Evolutionary conservation across 30 jellyfish, hydroid and myxozoan genomes (phyloP).

Genomic region (Pelagia noctiluca): DNA sequence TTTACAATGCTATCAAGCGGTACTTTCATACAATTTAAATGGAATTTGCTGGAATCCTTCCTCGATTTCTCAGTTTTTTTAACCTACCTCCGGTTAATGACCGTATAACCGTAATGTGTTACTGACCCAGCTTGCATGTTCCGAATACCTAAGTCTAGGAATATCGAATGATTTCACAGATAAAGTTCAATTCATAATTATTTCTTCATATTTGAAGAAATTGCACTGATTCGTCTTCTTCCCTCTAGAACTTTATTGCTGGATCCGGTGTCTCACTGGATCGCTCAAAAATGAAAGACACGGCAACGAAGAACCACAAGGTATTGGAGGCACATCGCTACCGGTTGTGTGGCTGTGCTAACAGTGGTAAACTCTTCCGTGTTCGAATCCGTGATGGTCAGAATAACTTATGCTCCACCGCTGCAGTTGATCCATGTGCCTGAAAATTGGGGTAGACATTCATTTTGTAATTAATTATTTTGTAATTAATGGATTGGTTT

Average conservation of each 20-base stretch:
- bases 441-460: conserved; percentile 12
- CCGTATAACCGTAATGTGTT: no score
- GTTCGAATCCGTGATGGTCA: conserved; percentile 47
- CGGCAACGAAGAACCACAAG: conserved; percentile 31
- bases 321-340: conserved; percentile 57
- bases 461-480: not conserved
- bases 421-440: conserved; percentile 72
- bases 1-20: no score
- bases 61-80: no score
- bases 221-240: not conserved
- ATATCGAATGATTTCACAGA: no score
- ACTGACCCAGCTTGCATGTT: no score
- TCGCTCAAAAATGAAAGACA: conserved; percentile 43
- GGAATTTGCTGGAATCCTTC: no score
- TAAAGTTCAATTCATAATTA: no score
- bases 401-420: conserved; percentile 57
- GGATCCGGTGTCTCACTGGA: conserved; percentile 40
- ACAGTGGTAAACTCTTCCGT: conserved; percentile 70
- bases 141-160: no score
- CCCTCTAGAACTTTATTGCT: conserved; percentile 21
- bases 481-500: not conserved
- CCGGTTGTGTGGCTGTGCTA: conserved; percentile 80
- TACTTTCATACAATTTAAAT: no score
- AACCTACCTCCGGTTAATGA: no score
- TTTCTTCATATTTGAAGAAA: no score